Evolutionary conservation across 2,888 invertebrate species (phyloP), one percentile per base, ranked within the genome.

Genomic region (Callyntrura sp.): DNA sequence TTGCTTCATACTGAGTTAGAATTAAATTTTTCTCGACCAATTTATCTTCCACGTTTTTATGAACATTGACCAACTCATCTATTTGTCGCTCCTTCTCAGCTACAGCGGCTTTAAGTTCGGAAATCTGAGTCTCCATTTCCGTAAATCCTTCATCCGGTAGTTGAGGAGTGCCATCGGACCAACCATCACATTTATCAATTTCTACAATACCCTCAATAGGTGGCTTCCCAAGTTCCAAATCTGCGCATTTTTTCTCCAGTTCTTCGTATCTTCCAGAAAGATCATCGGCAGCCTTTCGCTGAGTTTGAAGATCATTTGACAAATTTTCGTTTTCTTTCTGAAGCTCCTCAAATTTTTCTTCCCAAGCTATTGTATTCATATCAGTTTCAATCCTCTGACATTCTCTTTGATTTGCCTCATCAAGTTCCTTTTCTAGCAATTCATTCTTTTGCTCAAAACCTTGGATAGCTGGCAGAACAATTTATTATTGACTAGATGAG

Each of bases 291-390:
- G 86, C 83, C 25, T 51, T 23, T 5, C 90, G 87, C n/a, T 88
- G 86, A 14, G 60, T 14, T 8, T 90, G 65, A n/a, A 88, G 62
- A 4, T 91, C 89, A 2, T 62, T 65, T 5, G 68, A 85, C 14
- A 94, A 94, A 73, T 94, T 94, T 43, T 94, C 94, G 85, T 94
- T 95, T 92, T 94, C 94, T 92, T 94, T 94, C 91, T 95, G 95
- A 2, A 94, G 93, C 87, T 94, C 94, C 68, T 94, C 94, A 57
- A 95, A 93, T 89, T 95, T 94, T 48, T 94, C 94, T 90, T 95
- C 94, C 17, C 95, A 91, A 1, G 94, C 94, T 91, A 94, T 94
- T 3, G 86, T 91, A 23, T 62, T 90, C 65, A 90, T 85, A 1
- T 85, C 86, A 0, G 84, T 82, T 55, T 91, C 90, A 35, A 88